Percentiles rank a stretch among this genome's conserved stretches.
Conservation (phyloP, 1,140 invertebrate species). For the Caligus rogercresseyi region DNA sequence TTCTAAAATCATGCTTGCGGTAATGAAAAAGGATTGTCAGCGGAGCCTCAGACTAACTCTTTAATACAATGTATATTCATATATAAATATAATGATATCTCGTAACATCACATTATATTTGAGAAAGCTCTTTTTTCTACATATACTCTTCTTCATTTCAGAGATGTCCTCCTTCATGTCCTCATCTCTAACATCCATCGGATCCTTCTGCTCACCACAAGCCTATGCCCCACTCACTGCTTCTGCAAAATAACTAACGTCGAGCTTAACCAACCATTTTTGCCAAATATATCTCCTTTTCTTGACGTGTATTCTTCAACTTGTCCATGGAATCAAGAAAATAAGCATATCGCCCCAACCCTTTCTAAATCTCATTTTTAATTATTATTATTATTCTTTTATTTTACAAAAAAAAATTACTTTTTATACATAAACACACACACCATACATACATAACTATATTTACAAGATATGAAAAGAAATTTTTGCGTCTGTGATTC, state of each 20-base stretch:
- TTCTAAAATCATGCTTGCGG: too few relatives aligned
- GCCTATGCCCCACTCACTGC: conserved; percentile 17
- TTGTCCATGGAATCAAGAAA: too few relatives aligned
- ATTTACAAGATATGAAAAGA: background rate
- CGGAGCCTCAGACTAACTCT: background rate
- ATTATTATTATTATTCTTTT: background rate
- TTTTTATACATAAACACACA: background rate
- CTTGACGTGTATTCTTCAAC: too few relatives aligned
- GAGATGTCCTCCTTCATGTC: conserved; percentile 18
- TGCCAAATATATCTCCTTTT: too few relatives aligned
- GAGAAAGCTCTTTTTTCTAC: background rate
- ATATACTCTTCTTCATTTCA: background rate
- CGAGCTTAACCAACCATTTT: background rate
- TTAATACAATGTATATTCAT: background rate
- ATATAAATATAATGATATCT: background rate
- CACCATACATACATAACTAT: background rate
- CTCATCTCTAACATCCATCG: conserved; percentile 10
- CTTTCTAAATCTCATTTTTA: background rate
- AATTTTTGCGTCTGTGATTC: background rate
- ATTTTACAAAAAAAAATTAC: background rate
- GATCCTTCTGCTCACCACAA: conserved; percentile 3
- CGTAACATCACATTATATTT: background rate
- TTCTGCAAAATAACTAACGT: conserved; percentile 11
- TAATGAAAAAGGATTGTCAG: background rate
- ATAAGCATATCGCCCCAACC: too few relatives aligned